Base-by-base conservation (phyloP, 1,140 invertebrate genomes). In the Musca vetustissima region DNA sequence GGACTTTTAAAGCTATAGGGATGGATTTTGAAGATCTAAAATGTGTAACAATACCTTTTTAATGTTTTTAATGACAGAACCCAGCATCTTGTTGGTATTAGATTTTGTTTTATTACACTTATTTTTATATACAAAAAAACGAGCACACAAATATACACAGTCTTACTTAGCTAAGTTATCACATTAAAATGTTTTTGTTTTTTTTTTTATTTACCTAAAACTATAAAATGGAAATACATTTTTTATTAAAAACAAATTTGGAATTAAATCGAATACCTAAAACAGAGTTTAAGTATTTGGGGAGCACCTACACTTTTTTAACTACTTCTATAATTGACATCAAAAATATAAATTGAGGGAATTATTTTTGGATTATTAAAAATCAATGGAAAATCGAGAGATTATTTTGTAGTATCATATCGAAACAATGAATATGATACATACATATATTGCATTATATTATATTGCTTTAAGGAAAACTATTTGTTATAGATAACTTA, bases 161-260 rank as follows among this genome's bases (percentile, higher is more conserved):
- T 61, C 57, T 61, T 61, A 61, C 32, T 19, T 8, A 61, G 36
- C 57, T 61, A 61, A 61, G 57, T 61, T 61, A 61, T 61, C 57
- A 61, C 57, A 61, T 61, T 61, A 61, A 61, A 21, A 52, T 61
- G 36, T 19, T 24, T 61, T 21, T 24, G 6, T 61, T 61, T 61
- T 36, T 61, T 36, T n/a, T n/a, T n/a, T n/a, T n/a, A 19, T n/a
- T 59, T 36, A 8, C 17, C 36, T 59, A 21, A 4, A n/a, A n/a
- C n/a, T n/a, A n/a, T n/a, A n/a, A n/a, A n/a, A n/a, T n/a, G n/a
- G n/a, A n/a, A n/a, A n/a, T n/a, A n/a, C n/a, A n/a, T n/a, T n/a
- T n/a, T n/a, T n/a, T n/a, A n/a, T n/a, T n/a, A n/a, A n/a, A n/a
- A n/a, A n/a, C n/a, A n/a, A n/a, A n/a, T n/a, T n/a, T n/a, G n/a